These are phyloP conservation scores for Tenthredo amoena DNA, from an alignment of 2,888 invertebrate genomes.

Conservation along the genomic window DNA sequence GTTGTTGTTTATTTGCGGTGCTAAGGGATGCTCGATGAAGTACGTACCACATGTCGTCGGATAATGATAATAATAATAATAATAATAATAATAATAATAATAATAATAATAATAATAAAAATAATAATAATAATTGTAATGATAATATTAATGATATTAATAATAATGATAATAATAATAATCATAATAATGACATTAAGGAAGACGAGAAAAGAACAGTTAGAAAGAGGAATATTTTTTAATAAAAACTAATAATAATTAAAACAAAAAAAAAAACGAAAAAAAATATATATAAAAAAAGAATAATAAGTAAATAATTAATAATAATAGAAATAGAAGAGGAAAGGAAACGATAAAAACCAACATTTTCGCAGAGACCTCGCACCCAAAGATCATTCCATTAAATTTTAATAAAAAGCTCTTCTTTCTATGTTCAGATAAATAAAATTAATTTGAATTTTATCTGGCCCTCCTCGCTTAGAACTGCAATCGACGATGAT, in stretches of 20 bases:
- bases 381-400: constrained; percentile 6
- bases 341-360: neutral
- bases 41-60: neutral
- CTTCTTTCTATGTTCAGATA: constrained; percentile 2
- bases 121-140: neutral
- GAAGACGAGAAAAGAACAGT: neutral
- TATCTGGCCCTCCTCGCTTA: neutral
- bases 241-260: neutral
- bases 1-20: neutral
- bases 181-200: neutral
- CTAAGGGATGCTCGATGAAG: neutral
- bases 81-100: neutral
- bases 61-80: neutral
- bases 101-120: neutral
- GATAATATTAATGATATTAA: neutral
- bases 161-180: neutral
- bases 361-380: constrained; percentile 2
- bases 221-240: neutral
- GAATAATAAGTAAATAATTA: neutral
- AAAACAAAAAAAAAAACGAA: neutral
- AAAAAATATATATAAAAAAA: neutral
- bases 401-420: neutral
- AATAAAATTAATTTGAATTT: neutral
- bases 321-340: neutral
- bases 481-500: neutral